Percentiles rank a stretch among this genome's conserved stretches.
These are phyloP conservation scores for Choristoneura fumiferana DNA, from an alignment of 1,140 invertebrate species.

Conservation along the genomic window DNA sequence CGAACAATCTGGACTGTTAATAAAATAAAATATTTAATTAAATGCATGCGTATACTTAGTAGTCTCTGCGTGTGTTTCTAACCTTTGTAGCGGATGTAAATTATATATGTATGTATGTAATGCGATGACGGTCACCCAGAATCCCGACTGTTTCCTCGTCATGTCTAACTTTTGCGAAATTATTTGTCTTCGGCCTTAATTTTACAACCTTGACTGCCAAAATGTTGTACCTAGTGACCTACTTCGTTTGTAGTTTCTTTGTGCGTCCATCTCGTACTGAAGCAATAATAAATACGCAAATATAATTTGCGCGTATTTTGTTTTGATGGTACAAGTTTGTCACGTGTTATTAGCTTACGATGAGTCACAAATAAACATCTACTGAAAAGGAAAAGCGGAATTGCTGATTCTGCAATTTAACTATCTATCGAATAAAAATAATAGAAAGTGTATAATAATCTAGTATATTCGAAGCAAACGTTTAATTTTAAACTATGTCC, in stretches of 20 bases:
- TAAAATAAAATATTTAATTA: too few relatives aligned
- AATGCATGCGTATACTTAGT: too few relatives aligned
- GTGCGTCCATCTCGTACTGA: neutral
- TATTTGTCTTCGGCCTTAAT: slow-evolving; percentile 10
- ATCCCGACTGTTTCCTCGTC: neutral
- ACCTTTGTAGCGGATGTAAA: too few relatives aligned
- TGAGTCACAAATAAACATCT: neutral
- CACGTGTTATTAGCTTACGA: slow-evolving; percentile 1
- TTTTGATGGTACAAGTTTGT: slow-evolving; percentile 5
- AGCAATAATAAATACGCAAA: neutral
- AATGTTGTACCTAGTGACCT: neutral
- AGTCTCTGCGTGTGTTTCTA: too few relatives aligned
- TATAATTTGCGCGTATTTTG: neutral
- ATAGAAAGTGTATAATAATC: too few relatives aligned
- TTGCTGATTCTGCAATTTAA: too few relatives aligned
- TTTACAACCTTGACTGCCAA: slow-evolving; percentile 12
- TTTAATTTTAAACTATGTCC: too few relatives aligned
- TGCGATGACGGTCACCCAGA: neutral
- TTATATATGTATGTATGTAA: too few relatives aligned
- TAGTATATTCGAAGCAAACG: too few relatives aligned
- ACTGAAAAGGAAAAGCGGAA: too few relatives aligned
- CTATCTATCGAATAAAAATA: too few relatives aligned
- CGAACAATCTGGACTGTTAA: too few relatives aligned
- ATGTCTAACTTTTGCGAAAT: neutral
- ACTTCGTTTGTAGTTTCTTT: slow-evolving; percentile 3